A percentile compares a stretch with the other conserved stretches of the same genome.
These are phyloP conservation scores for Siderastrea siderea DNA, from an alignment of 92 coral and sea anemone species.

Conservation along the genomic window DNA sequence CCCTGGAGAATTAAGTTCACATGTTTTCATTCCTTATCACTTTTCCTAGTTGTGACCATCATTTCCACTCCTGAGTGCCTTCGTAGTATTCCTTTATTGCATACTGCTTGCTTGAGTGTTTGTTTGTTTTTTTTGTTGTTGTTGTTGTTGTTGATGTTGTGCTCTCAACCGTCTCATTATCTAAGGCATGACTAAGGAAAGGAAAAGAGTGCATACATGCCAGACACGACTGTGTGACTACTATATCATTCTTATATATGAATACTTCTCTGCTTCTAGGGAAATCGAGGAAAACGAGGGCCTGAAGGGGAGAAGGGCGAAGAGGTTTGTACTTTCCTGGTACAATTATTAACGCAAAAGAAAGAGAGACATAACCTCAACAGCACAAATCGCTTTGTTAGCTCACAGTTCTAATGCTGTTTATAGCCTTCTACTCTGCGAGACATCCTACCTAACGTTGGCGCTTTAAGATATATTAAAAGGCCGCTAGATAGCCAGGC, in stretches of 20 bases:
- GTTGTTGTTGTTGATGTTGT: neutral
- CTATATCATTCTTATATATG: neutral
- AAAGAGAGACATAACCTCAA: neutral
- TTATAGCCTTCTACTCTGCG: no score
- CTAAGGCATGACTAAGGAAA: no score
- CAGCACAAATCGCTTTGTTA: no score
- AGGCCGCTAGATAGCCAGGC: no score
- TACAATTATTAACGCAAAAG: neutral
- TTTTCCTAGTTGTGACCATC: neutral
- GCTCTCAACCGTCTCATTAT: no score
- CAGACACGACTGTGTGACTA: neutral
- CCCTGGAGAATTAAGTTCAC: neutral
- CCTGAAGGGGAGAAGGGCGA: constrained; percentile 88
- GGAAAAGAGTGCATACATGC: neutral
- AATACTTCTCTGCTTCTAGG: constrained; percentile 56
- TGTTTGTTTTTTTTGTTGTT: neutral
- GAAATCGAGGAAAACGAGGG: constrained; percentile 88
- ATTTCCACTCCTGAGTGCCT: neutral
- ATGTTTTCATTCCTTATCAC: neutral
- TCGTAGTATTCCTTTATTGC: neutral
- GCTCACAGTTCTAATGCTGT: no score
- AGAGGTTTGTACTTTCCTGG: constrained; percentile 60
- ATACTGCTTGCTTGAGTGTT: neutral
- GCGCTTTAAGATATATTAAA: no score
- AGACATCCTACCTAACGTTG: no score